Evolutionary conservation across 2,797 vertebrate species (phyloP).

Genomic region (Pogonophryne albipinna): DNA sequence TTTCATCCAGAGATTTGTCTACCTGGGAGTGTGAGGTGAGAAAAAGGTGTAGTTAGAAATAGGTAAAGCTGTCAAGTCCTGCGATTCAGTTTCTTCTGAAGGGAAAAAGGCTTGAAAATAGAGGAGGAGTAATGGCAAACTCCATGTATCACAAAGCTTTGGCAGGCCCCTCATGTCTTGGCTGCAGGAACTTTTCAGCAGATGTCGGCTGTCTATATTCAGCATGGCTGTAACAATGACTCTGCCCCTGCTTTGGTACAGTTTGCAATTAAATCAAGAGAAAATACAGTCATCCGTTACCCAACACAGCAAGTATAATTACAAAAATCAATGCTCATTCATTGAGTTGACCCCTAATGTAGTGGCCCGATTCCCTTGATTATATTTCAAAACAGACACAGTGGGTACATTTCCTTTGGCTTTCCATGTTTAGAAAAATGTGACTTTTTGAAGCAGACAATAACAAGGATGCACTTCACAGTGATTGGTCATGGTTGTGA

Average conservation of each 20-base stretch:
- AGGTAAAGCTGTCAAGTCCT: conserved; percentile 41
- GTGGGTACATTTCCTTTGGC: background rate
- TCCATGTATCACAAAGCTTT: conserved; percentile 43
- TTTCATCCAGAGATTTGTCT: conserved; percentile 45
- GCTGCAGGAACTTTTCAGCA: conserved; percentile 40
- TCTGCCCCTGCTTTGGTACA: conserved; percentile 16
- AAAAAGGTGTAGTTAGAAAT: conserved; percentile 38
- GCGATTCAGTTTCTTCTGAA: conserved; percentile 30
- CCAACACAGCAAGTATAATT: background rate
- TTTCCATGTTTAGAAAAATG: background rate
- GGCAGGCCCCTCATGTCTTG: conserved; percentile 27
- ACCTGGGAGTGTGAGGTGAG: conserved; percentile 37
- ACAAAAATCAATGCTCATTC: conserved; percentile 14
- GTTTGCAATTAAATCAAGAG: conserved; percentile 35
- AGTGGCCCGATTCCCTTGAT: background rate
- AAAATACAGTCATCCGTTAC: conserved; percentile 22
- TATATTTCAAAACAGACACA: background rate
- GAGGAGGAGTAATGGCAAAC: conserved; percentile 44
- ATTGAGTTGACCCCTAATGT: background rate
- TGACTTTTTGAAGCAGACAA: background rate
- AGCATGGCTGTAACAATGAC: conserved; percentile 29
- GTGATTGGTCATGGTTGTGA: background rate
- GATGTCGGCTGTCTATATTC: conserved; percentile 17
- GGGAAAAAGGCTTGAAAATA: conserved; percentile 35
- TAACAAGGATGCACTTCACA: background rate